Evolutionary conservation across 1,140 invertebrate species (phyloP).

Genomic region (Helicoverpa zea): DNA sequence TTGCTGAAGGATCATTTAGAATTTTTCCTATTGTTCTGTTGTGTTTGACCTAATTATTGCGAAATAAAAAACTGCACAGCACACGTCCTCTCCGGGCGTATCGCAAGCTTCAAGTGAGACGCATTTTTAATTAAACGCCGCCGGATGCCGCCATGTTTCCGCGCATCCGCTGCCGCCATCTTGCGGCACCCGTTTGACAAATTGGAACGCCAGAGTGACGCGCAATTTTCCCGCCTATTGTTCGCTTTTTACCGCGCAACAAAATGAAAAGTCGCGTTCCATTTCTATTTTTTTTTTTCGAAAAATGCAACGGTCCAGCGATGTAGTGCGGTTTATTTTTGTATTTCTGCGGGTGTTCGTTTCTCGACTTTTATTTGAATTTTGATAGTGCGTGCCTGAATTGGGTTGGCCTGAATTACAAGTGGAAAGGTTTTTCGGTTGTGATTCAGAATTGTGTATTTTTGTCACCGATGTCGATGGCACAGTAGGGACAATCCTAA

Average conservation of each 20-base stretch:
- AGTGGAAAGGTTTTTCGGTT: background rate
- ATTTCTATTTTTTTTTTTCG: slow-evolving; percentile 80
- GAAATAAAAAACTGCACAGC: slow-evolving; percentile 44
- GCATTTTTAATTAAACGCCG: slow-evolving; percentile 85
- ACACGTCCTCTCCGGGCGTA: slow-evolving; percentile 67
- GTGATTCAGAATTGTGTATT: background rate
- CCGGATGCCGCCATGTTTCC: slow-evolving; percentile 82
- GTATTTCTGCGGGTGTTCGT: slow-evolving; percentile 71
- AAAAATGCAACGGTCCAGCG: slow-evolving; percentile 75
- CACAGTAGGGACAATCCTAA: too few relatives aligned
- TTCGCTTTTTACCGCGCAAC: slow-evolving; percentile 82
- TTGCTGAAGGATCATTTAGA: background rate
- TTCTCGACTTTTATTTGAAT: slow-evolving; percentile 76
- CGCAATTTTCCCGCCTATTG: slow-evolving; percentile 86
- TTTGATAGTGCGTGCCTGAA: slow-evolving; percentile 58
- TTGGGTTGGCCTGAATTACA: background rate
- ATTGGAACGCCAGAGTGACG: slow-evolving; percentile 85
- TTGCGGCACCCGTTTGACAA: slow-evolving; percentile 85
- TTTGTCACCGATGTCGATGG: background rate
- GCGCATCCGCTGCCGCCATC: slow-evolving; percentile 81
- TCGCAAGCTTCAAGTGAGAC: slow-evolving; percentile 78
- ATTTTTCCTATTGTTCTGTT: slow-evolving; percentile 5
- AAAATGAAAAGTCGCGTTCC: slow-evolving; percentile 85
- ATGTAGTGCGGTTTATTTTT: slow-evolving; percentile 73
- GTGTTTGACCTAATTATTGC: slow-evolving; percentile 40